Base-by-base conservation (phyloP, 2,888 invertebrate species). In the Drosophila subsilvestris region DNA sequence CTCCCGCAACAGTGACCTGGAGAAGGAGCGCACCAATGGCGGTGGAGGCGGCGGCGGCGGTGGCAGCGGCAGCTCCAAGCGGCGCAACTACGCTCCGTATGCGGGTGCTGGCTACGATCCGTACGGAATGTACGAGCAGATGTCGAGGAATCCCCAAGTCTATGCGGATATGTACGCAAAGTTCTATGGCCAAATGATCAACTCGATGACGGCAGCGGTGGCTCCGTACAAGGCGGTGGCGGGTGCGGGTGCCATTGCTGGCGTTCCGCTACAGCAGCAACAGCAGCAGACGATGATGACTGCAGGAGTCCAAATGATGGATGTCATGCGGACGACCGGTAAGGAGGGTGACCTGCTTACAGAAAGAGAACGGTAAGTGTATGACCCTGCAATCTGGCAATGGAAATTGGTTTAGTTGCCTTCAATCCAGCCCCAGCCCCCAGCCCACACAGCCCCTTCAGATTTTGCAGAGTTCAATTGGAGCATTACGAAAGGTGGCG, bases 1-100 rank as follows among this genome's bases (percentile, higher is more conserved):
- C 27, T 92, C 92, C 6, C 90, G 92, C 45, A 91, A 90, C 76
- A 89, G 91, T 60, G 92, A 92, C 73, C 68, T 90, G 20, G 91
- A 91, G 49, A 90, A 90, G 59, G 89, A 91, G 42, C 74, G 76
- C 6, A 75, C 62, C 22, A 75, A 75, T 9, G 75, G 73, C 1
- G 87, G 67, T 14, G 48, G 89, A 48, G 75, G 76, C 74, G 45
- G 47, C 73, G 37, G 70, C 74, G 54, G 32, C 8, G 63, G 67
- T 1, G 32, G 32, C 12, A 42, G 59, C 18, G 9, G 43, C 7
- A 45, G 71, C 10, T 66, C 67, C 71, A 85, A 75, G 17, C 81
- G 80, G 0, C 78, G 77, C 70, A 67, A 59, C 50, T 80, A 86
- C 6, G 75, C 75, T 12, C 74, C 72, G 5, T 79, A 78, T 63